Evolutionary conservation across 2,797 vertebrate genomes (phyloP), one percentile per base, ranked within the genome.

Genomic region (Gymnodraco acuticeps): DNA sequence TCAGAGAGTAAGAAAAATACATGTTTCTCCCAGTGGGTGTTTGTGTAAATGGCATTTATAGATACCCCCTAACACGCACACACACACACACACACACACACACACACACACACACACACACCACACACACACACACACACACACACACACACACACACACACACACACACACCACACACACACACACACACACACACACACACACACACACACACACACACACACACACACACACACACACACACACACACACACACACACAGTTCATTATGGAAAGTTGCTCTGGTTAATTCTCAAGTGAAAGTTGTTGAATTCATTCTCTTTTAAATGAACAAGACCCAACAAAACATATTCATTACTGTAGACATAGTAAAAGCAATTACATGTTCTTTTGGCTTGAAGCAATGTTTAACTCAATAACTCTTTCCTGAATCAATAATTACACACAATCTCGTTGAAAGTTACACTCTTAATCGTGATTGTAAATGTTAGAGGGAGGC

Each of bases 51-150:
- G 41, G 27, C 9, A 42, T 23, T 70, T 38, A 60, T 59, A 19
- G 23, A 27, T 27, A 27, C 23, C 23, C 23, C 23, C 23, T 27
- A 27, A 27, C 20, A 23, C 12, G 17, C 48, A 54, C 13, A 9
- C 50, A 20, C 51, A 53, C 12, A 20, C 19, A 13, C 51, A 27
- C 20, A 27, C 12, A 23, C 13, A 53, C 51, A 27, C 41, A 47
- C 42, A 58, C 43, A 50, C 33, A 51, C 43, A 13, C 19, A 42
- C 33, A 12, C 52, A 50, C 62, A 27, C 58, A 54, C 51, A 68
- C 77, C 79, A 70, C 71, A 64, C 68, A 71, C 82, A 27, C 58
- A 54, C 51, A 68, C 77, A 65, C 79, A 70, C 71, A 64, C 68
- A 71, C 82, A 70, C 66, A 16, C 76, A 43, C 73, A 79, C 60